Percentiles rank a stretch among this genome's conserved stretches.
Conservation (phyloP, 2,888 invertebrate genomes). For the Cylloceria caligata region DNA sequence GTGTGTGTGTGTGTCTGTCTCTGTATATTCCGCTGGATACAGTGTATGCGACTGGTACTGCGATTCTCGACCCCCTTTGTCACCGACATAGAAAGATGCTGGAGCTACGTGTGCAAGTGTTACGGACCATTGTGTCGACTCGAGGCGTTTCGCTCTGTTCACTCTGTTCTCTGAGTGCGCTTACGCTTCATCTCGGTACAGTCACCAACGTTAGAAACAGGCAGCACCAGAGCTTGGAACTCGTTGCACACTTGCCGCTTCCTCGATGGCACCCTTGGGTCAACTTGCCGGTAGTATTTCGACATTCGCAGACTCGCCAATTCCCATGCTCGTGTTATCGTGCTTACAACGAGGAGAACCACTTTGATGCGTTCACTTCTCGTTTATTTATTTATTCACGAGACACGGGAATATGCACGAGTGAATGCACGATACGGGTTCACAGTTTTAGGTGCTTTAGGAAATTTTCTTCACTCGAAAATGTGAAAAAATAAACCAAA, state of each 20-base stretch:
- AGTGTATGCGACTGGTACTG: neutral
- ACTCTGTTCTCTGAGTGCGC: conserved; percentile 18
- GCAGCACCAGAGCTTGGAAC: neutral
- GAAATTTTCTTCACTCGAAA: neutral
- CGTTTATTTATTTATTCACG: conserved; percentile 29
- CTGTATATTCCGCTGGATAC: conserved; percentile 1
- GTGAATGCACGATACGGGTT: conserved; percentile 9
- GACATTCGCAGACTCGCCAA: conserved; percentile 54
- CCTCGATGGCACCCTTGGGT: conserved; percentile 79
- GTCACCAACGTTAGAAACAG: conserved; percentile 27
- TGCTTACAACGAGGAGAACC: conserved; percentile 36
- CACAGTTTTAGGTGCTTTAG: neutral
- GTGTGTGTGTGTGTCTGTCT: neutral
- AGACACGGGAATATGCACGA: neutral
- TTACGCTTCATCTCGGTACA: conserved; percentile 55
- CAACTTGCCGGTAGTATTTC: conserved; percentile 51
- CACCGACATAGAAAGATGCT: conserved; percentile 31
- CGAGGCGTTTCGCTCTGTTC: conserved; percentile 70
- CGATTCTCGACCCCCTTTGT: conserved; percentile 1
- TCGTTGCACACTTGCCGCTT: conserved; percentile 75
- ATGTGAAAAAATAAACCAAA: neutral
- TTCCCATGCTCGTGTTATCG: conserved; percentile 52
- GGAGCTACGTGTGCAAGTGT: conserved; percentile 72
- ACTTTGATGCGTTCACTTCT: conserved; percentile 29
- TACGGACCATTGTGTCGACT: conserved; percentile 79